Conservation (phyloP, 2,113 vertebrate genomes). For the Ramphastos sulfuratus region DNA sequence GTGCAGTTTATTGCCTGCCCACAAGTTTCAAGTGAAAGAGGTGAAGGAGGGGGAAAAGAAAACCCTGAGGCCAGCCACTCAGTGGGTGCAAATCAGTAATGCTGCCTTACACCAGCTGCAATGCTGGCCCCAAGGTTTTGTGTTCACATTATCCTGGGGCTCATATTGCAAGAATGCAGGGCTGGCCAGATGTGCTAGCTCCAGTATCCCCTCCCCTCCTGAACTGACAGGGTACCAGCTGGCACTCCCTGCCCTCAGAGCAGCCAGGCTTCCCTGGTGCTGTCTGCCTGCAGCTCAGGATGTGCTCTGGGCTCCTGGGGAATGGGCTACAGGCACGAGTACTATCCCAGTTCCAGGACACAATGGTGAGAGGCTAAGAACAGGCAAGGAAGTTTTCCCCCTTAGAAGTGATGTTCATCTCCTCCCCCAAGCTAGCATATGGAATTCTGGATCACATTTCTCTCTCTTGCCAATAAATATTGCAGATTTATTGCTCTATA, state of each 20-base stretch:
- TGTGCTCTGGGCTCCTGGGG: background rate
- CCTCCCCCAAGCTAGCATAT: slow-evolving; percentile 59
- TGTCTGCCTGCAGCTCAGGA: background rate
- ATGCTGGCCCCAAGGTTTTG: slow-evolving; percentile 28
- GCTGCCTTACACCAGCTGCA: slow-evolving; percentile 36
- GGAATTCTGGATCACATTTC: slow-evolving; percentile 70
- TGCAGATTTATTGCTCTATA: slow-evolving; percentile 65
- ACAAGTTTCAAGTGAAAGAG: background rate
- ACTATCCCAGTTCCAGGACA: background rate
- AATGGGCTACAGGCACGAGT: background rate
- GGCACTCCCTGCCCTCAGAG: background rate
- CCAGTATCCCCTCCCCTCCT: background rate
- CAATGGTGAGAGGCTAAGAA: background rate
- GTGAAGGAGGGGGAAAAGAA: background rate
- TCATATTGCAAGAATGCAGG: slow-evolving; percentile 56
- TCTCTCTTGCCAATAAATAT: slow-evolving; percentile 76
- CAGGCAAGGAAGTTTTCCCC: background rate
- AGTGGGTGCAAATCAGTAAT: slow-evolving; percentile 17
- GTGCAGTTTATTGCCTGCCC: background rate
- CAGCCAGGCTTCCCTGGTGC: background rate
- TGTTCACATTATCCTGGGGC: slow-evolving; percentile 41
- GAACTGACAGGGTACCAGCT: background rate
- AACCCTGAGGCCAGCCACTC: background rate
- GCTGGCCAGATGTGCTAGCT: slow-evolving; percentile 57
- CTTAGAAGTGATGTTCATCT: slow-evolving; percentile 58